A percentile compares a stretch with the other conserved stretches of the same genome.
These are phyloP conservation scores for Galerucella nymphaeae DNA, from an alignment of 2,888 invertebrate genomes.

Conservation along the genomic window DNA sequence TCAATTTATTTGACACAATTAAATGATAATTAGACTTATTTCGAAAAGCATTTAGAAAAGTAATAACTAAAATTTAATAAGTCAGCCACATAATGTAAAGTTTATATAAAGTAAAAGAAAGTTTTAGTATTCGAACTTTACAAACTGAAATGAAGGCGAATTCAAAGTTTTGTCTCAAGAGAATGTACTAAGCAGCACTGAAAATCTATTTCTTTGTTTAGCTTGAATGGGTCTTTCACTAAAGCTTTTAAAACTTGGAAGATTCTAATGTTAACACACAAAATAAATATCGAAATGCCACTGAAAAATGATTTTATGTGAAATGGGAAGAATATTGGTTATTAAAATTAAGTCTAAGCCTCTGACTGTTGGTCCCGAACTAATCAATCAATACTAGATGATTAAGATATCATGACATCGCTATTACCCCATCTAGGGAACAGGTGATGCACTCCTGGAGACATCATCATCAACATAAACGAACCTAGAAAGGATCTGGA, in stretches of 20 bases:
- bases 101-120: slow-evolving; percentile 27
- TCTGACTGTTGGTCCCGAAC: no score
- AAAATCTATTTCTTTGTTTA: slow-evolving; percentile 31
- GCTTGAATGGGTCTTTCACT: slow-evolving; percentile 25
- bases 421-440: no score
- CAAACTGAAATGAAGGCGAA: slow-evolving; percentile 26
- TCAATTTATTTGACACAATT: not conserved
- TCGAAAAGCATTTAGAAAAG: slow-evolving; percentile 15
- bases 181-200: slow-evolving; percentile 28
- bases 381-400: no score
- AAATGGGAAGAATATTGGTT: not conserved
- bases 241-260: slow-evolving; percentile 24
- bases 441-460: no score
- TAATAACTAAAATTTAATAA: slow-evolving; percentile 25
- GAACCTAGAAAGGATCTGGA: no score
- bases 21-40: slow-evolving; percentile 7
- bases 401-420: no score
- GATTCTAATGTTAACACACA: slow-evolving; percentile 10
- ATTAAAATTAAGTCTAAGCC: not conserved
- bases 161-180: slow-evolving; percentile 30
- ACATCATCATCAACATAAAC: no score
- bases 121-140: slow-evolving; percentile 21
- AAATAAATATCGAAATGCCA: slow-evolving; percentile 13
- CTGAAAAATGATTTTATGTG: not conserved
- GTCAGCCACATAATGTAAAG: slow-evolving; percentile 28